A percentile compares a stretch with the other conserved stretches of the same genome.
phyloP scores from a whole-genome alignment of 2,797 vertebrate species.

The Pseudochromis fuscus region DNA sequence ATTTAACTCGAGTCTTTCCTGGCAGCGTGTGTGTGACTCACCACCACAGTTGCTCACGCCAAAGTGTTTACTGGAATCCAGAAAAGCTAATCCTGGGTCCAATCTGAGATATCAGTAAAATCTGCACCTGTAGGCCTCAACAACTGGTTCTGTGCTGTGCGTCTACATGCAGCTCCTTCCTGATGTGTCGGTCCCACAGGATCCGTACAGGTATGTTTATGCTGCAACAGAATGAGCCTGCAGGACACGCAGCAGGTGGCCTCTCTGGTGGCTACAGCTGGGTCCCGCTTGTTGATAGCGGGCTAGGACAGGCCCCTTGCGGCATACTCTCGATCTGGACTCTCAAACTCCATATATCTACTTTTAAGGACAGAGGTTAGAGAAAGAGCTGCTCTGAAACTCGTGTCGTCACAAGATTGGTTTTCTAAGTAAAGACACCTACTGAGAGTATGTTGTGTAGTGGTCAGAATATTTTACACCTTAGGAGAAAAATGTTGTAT shows the following conservation, averaged over 20 bases:
- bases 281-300: slow-evolving; percentile 68
- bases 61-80: slow-evolving; percentile 66
- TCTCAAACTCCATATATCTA: slow-evolving; percentile 12
- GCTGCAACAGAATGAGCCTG: slow-evolving; percentile 65
- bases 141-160: slow-evolving; percentile 15
- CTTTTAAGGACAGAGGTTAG: slow-evolving; percentile 14
- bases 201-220: slow-evolving; percentile 71
- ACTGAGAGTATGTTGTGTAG: no score
- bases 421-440: not conserved
- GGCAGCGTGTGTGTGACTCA: slow-evolving; percentile 70
- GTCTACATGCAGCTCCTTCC: slow-evolving; percentile 12
- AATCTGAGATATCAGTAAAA: slow-evolving; percentile 52
- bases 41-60: slow-evolving; percentile 29
- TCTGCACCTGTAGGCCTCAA: slow-evolving; percentile 53
- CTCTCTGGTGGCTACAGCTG: slow-evolving; percentile 62
- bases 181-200: slow-evolving; percentile 41
- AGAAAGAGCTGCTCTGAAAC: slow-evolving; percentile 3
- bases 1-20: slow-evolving; percentile 54
- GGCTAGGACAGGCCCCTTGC: slow-evolving; percentile 34
- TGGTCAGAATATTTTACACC: no score
- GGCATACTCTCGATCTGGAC: slow-evolving; percentile 34
- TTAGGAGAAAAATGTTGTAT: no score
- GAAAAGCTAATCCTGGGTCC: slow-evolving; percentile 37
- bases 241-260: slow-evolving; percentile 76
- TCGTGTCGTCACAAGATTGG: slow-evolving; percentile 8